Evolutionary conservation across 2,797 vertebrate genomes (phyloP).

Genomic region (Danionella dracula): DNA sequence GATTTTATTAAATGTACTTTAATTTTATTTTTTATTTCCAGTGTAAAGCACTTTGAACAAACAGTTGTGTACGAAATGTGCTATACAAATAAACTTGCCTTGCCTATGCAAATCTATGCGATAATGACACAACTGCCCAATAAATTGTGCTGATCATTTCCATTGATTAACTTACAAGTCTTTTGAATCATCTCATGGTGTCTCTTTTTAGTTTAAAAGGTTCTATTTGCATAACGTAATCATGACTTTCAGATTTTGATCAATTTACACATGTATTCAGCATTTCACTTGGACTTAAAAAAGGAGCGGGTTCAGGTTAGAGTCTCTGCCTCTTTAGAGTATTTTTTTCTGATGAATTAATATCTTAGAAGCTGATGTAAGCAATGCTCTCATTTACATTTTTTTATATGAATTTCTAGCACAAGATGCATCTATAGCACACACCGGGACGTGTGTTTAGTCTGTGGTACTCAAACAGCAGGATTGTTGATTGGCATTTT

Average conservation of each 20-base stretch:
- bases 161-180: no score
- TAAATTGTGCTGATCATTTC: no score
- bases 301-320: not conserved
- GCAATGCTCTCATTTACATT: no score
- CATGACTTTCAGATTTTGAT: not conserved
- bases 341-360: not conserved
- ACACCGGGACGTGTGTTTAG: constrained; percentile 5
- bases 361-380: no score
- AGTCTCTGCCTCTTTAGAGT: not conserved
- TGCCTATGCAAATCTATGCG: no score
- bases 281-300: not conserved
- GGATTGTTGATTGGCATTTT: not conserved
- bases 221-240: not conserved
- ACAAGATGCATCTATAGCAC: not conserved
- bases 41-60: no score
- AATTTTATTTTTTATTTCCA: no score
- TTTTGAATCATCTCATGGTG: not conserved
- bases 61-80: no score
- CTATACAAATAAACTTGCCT: no score
- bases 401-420: constrained; percentile 2
- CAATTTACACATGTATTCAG: not conserved
- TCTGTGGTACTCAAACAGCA: not conserved
- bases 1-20: no score
- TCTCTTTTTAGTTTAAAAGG: not conserved
- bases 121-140: no score